A percentile compares a stretch with the other conserved stretches of the same genome.
Evolutionary conservation across 2,113 vertebrate species (phyloP).

Genomic region (Muscicapa adusta): DNA sequence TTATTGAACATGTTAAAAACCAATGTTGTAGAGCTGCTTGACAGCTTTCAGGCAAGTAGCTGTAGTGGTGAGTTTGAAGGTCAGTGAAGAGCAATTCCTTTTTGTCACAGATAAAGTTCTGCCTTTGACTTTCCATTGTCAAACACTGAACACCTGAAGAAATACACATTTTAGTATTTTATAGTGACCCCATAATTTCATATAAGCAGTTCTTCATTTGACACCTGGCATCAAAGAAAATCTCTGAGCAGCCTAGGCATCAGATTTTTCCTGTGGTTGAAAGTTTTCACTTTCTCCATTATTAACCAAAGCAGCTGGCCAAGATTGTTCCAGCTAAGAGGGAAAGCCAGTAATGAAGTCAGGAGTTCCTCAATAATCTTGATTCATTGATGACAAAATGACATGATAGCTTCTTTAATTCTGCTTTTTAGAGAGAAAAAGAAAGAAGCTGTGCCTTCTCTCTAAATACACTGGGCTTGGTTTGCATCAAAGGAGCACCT

Average conservation of each 20-base stretch:
- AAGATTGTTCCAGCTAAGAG: not conserved
- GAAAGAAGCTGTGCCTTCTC: not conserved
- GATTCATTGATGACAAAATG: not conserved
- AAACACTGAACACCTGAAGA: not conserved
- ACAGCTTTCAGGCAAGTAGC: not conserved
- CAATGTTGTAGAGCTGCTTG: not conserved
- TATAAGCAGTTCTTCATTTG: not conserved
- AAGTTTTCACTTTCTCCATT: not conserved
- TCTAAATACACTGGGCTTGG: not conserved
- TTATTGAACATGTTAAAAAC: not conserved
- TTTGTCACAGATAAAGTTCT: not conserved
- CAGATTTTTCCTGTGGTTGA: not conserved
- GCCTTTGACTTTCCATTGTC: not conserved
- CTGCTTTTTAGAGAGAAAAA: not conserved
- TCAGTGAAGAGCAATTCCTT: not conserved
- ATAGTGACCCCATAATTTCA: not conserved
- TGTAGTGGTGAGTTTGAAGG: not conserved
- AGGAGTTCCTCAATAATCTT: not conserved
- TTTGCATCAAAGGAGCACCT: not conserved
- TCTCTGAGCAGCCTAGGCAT: not conserved
- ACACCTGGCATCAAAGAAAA: not conserved
- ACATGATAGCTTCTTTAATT: not conserved
- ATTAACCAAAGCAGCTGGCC: not conserved
- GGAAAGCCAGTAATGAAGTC: not conserved
- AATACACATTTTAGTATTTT: not conserved